phyloP scores from a whole-genome alignment of 1,140 invertebrate species.

The Drosophila nikananu region DNA sequence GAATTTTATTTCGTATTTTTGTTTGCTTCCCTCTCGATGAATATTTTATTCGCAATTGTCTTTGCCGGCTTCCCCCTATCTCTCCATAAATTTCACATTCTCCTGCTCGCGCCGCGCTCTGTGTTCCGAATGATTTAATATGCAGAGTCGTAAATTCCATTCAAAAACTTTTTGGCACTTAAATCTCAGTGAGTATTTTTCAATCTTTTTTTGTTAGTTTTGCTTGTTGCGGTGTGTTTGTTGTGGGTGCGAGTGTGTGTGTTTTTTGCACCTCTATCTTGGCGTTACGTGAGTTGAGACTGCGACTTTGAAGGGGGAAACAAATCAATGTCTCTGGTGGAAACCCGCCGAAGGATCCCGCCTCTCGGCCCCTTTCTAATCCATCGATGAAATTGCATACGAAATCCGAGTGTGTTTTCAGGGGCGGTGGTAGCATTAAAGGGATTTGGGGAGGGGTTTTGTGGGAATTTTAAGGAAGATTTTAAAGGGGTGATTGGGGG shows the following conservation, averaged over 20 bases:
- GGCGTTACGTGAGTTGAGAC: conserved; percentile 58
- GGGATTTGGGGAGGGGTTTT: neutral
- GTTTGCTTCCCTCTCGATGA: conserved; percentile 36
- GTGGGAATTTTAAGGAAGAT: fast-evolving
- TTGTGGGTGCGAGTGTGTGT: conserved; percentile 25
- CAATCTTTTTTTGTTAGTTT: conserved; percentile 23
- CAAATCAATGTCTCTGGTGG: conserved; percentile 61
- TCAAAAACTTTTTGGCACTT: conserved; percentile 55
- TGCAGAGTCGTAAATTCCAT: conserved; percentile 77
- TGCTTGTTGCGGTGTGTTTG: conserved; percentile 22
- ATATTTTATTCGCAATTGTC: conserved; percentile 68
- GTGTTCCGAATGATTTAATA: conserved; percentile 70
- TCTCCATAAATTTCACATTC: conserved; percentile 35
- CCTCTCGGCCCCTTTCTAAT: conserved; percentile 17
- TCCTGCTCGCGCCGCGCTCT: conserved; percentile 5
- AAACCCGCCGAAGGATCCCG: neutral
- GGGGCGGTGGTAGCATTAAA: neutral
- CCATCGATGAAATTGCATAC: conserved; percentile 48
- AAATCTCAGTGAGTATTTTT: conserved; percentile 50
- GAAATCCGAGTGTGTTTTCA: conserved; percentile 8
- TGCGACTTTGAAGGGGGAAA: conserved; percentile 47
- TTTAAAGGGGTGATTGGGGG: neutral
- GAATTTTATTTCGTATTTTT: conserved; percentile 27
- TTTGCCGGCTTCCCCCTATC: conserved; percentile 13
- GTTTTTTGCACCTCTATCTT: conserved; percentile 45